Conservation (phyloP, 2,113 vertebrate genomes). For the Eulemur macaco region DNA sequence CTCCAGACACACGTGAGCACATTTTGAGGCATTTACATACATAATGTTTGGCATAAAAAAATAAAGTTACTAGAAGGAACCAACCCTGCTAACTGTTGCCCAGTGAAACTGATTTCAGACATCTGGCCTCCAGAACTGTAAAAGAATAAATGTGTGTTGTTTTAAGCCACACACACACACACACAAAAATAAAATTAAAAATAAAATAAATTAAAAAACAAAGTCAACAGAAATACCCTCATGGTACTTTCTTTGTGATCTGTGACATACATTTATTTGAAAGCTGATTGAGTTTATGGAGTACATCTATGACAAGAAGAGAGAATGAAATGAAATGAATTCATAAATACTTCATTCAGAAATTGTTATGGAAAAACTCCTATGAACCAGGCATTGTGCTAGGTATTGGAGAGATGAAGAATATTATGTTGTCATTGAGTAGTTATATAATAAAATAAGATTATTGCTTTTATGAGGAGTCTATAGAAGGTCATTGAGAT, state of each 20-base stretch:
- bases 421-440: background rate
- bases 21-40: background rate
- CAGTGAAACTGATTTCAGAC: background rate
- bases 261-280: background rate
- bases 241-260: background rate
- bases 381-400: background rate
- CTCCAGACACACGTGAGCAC: background rate
- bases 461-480: background rate
- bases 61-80: background rate
- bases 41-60: background rate
- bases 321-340: background rate
- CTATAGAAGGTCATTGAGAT: background rate
- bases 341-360: slow-evolving; percentile 5
- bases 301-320: background rate
- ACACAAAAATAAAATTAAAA: background rate
- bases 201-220: background rate
- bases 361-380: background rate
- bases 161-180: background rate
- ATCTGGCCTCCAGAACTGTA: background rate
- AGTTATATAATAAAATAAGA: background rate
- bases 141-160: background rate
- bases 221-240: background rate
- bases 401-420: background rate
- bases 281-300: background rate
- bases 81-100: background rate